phyloP scores from a whole-genome alignment of 2,888 invertebrate species.

The Mythimna lalbum region DNA sequence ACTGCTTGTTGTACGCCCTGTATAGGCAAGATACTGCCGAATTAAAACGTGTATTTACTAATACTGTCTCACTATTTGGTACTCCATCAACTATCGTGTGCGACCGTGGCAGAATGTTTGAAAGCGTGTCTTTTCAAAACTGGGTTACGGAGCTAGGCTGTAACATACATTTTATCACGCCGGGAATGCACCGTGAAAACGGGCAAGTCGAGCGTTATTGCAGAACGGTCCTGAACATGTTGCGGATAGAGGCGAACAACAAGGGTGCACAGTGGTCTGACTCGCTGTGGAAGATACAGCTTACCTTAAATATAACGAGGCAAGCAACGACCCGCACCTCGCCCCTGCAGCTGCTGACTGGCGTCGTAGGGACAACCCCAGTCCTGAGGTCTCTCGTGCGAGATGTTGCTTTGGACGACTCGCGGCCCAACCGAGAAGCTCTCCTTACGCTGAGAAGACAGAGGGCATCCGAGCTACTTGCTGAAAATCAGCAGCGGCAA shows the following conservation, averaged over 20 bases:
- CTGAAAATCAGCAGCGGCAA: conserved; percentile 2
- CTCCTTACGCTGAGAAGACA: neutral
- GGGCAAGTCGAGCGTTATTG: neutral
- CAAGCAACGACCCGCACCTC: too few relatives aligned
- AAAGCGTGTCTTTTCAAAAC: neutral
- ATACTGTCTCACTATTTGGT: neutral
- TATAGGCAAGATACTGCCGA: neutral
- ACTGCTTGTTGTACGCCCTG: neutral
- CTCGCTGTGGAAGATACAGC: too few relatives aligned
- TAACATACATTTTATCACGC: too few relatives aligned
- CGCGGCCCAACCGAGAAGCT: neutral
- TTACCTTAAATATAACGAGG: too few relatives aligned
- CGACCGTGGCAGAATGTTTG: neutral
- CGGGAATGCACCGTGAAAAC: conserved; percentile 1
- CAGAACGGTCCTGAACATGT: neutral
- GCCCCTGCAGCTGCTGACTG: too few relatives aligned
- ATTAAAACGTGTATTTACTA: neutral
- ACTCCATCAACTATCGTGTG: neutral
- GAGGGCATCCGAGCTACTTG: neutral
- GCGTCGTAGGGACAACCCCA: too few relatives aligned
- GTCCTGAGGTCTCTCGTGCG: too few relatives aligned
- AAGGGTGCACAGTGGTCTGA: too few relatives aligned
- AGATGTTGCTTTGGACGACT: too few relatives aligned
- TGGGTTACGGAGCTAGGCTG: neutral
- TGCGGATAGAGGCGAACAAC: neutral